Conservation (phyloP, 2,888 invertebrate species). For the Meta bourneti region DNA sequence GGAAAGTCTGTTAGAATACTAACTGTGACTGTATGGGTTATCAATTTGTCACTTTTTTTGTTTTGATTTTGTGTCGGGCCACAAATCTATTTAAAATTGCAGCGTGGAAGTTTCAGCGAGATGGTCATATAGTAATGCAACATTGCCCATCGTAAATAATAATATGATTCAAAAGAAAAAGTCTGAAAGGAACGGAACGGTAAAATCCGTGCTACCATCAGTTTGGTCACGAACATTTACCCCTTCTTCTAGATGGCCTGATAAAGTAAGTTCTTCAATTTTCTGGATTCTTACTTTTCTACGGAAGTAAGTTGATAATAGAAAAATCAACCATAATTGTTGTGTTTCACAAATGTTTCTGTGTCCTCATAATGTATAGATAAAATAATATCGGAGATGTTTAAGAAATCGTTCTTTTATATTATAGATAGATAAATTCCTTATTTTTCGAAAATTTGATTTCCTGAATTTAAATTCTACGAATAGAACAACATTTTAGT, state of each 20-base stretch:
- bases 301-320: background rate
- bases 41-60: background rate
- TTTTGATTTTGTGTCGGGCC: conserved; percentile 25
- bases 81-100: conserved; percentile 40
- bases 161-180: conserved; percentile 73
- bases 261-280: conserved; percentile 74
- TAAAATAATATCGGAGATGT: background rate
- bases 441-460: background rate
- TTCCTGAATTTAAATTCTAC: background rate
- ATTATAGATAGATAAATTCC: background rate
- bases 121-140: conserved; percentile 20
- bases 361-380: background rate
- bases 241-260: conserved; percentile 77
- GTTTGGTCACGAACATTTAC: conserved; percentile 77
- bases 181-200: conserved; percentile 68
- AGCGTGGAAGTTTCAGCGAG: conserved; percentile 29
- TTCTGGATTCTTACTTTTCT: conserved; percentile 9
- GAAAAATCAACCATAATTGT: no score
- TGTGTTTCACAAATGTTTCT: background rate
- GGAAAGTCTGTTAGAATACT: background rate
- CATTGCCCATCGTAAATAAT: background rate
- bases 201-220: conserved; percentile 78
- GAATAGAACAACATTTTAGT: no score
- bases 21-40: conserved; percentile 30
- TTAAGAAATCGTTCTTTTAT: background rate